Evolutionary conservation across 1,140 invertebrate genomes (phyloP), one percentile per base, ranked within the genome.

Genomic region (Contarinia nasturtii): DNA sequence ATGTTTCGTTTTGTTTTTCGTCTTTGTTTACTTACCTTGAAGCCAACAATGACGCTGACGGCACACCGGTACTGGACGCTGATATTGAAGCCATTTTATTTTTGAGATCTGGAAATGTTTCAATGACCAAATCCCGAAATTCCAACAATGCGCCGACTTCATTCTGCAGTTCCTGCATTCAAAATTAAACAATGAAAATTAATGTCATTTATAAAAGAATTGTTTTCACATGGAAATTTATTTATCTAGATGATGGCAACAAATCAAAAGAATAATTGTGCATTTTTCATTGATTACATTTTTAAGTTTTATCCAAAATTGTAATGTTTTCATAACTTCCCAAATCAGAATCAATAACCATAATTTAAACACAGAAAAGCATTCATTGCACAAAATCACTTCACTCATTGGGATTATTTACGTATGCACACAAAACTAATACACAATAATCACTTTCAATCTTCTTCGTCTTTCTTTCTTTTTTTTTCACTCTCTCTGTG

Each of bases 101-200:
- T 58, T 82, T 76, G 57, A 88, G 75, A 70, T 87, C 85, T 52
- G 86, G 86, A 69, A 88, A 87, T 51, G 84, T 82, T 73, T 87
- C 82, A 73, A 88, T 85, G 70, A 89, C 84, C 72, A 87, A 74
- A 67, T 87, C 82, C 67, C 85, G 79, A 63, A 89, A 89, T 66
- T 87, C 84, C 63, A 88, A 75, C 49, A 89, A 65, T 50, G 83
- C 83, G 43, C 83, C 83, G 66, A 89, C 85, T 69, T 88, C 84
- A 81, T 86, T 82, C 76, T 88, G 84, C 59, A 88, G 70, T 70
- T 88, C 85, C 74, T 80, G 70, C 10, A 44, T 17, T 4, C 2
- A 43, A 20, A 18, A 43, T 15, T 8, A n/a, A 44, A 19, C 11
- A 44, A 44, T 14, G 21, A 44, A 44, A 8, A 19, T 7, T 19